phyloP scores from a whole-genome alignment of 2,113 vertebrate species.

The Atlantisia rogersi region DNA sequence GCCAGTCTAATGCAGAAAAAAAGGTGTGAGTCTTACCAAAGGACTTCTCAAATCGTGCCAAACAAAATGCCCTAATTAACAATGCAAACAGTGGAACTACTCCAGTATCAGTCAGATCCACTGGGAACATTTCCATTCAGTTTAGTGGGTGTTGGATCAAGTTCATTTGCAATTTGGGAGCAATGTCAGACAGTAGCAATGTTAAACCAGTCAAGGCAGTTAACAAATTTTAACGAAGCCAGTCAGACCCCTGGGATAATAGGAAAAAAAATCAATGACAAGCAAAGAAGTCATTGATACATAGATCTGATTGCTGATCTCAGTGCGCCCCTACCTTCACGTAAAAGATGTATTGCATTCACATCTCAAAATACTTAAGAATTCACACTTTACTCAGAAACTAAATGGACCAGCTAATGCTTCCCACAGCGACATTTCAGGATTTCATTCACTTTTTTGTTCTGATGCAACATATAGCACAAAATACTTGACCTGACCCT shows the following conservation, averaged over 20 bases:
- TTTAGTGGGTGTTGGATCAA: background rate
- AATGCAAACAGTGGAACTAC: background rate
- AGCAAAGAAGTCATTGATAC: background rate
- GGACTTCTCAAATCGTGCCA: background rate
- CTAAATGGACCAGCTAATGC: background rate
- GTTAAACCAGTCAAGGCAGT: constrained; percentile 6
- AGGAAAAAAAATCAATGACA: background rate
- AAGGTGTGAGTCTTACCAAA: background rate
- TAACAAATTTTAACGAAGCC: constrained; percentile 8
- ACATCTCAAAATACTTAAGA: background rate
- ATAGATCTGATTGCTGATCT: background rate
- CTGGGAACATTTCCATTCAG: background rate
- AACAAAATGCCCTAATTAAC: background rate
- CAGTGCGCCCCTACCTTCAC: background rate
- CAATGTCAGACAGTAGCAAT: background rate
- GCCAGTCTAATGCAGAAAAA: background rate
- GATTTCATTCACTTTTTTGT: background rate
- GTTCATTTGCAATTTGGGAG: background rate
- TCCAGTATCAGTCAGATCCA: background rate
- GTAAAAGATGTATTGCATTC: background rate
- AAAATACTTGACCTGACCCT: background rate
- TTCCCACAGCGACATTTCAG: background rate
- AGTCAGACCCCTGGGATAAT: background rate
- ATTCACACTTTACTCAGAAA: background rate
- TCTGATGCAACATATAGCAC: background rate